Base-by-base conservation (phyloP, 1,140 invertebrate genomes). In the Yoshiicerus persimilis region DNA sequence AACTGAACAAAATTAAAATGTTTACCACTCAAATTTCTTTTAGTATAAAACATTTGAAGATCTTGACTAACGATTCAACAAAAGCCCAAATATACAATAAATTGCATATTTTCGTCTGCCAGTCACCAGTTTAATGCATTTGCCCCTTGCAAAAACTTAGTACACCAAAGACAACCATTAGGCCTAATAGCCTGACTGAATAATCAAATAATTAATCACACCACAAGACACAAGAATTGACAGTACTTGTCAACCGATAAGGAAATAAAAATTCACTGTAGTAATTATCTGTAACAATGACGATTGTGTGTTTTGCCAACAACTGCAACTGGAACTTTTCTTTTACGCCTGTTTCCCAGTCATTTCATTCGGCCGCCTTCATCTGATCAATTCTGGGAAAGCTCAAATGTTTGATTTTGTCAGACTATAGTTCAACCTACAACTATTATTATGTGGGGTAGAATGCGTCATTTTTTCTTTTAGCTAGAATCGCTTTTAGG, bases 21-120 rank as follows among this genome's bases (percentile, higher is more conserved):
- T 32, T 32, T 80, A 38, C 38, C 30, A 23, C 30, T 34, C 75
- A 80, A 80, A 38, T n/a, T 80, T 80, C 83, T 85, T 30, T 30
- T n/a, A 62, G 83, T 66, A 56, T 86, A 39, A 56, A n/a, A 66
- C 47, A 70, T 86, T 86, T 86, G 85, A 86, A 86, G 62, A 30
- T 80, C 32, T 70, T 30, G 10, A 70, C 66, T 4, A 84, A 70
- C 10, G 16, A 16, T 30, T 36, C n/a, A 32, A 80, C 30, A 30
- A 80, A 38, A n/a, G 38, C 32, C 23, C 4, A 25, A 85, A 47
- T 41, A 47, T 41, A 27, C 20, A 84, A 41, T 16, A 41, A 16
- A 84, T 16, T 32, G 11, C 25, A 30, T 34, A 80, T 20, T 16
- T 16, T 80, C 38, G n/a, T 80, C 32, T 36, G 4, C 2, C 5